phyloP scores from a whole-genome alignment of 2,797 vertebrate genomes.

The Podarcis siculus region DNA sequence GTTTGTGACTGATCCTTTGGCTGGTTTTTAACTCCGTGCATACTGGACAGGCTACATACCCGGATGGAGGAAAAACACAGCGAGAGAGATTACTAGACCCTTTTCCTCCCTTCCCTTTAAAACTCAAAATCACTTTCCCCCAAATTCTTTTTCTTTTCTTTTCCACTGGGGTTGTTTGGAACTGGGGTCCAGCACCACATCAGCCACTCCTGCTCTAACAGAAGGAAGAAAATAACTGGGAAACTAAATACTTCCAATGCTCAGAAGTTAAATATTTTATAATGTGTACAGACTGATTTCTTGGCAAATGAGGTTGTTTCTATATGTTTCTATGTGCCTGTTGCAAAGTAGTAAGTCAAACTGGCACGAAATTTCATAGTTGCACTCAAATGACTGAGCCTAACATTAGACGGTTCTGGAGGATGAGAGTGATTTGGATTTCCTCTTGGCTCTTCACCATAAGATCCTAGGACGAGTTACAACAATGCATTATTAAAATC shows the following conservation, averaged over 20 bases:
- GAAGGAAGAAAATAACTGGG: neutral
- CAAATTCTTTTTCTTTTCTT: too few relatives aligned
- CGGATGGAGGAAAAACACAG: neutral
- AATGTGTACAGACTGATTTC: neutral
- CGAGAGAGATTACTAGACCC: neutral
- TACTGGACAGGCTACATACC: neutral
- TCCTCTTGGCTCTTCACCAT: too few relatives aligned
- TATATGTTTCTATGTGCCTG: neutral
- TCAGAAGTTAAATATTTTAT: constrained; percentile 14
- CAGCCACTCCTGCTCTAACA: neutral
- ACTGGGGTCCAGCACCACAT: too few relatives aligned
- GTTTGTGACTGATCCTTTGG: too few relatives aligned
- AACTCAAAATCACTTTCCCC: neutral
- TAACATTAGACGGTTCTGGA: neutral
- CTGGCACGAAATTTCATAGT: neutral
- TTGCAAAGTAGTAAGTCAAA: neutral
- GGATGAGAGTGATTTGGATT: too few relatives aligned
- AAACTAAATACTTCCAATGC: neutral
- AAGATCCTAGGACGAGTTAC: too few relatives aligned
- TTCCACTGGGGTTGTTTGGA: too few relatives aligned
- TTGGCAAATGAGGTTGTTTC: neutral
- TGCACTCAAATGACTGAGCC: neutral
- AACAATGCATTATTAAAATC: too few relatives aligned
- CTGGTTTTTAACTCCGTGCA: too few relatives aligned
- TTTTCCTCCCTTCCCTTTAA: neutral